phyloP scores from a whole-genome alignment of 2,113 vertebrate genomes.

The Phocoena phocoena region DNA sequence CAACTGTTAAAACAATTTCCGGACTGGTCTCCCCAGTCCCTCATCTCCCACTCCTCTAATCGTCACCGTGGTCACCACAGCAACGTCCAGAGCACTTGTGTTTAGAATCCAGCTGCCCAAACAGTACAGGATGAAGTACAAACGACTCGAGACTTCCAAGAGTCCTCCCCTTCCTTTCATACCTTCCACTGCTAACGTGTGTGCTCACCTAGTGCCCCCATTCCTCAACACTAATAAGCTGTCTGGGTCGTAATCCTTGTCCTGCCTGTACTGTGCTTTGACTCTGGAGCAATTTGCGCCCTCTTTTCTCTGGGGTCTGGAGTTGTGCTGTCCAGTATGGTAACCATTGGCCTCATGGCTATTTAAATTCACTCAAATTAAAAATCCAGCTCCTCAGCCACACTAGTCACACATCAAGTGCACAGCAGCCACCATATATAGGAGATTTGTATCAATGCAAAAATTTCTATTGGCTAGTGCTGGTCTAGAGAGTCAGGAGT shows the following conservation, averaged over 20 bases:
- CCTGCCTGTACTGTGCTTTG: no score
- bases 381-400: not conserved
- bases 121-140: not conserved
- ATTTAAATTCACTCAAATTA: not conserved
- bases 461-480: fast-evolving
- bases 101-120: not conserved
- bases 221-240: not conserved
- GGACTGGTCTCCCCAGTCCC: not conserved
- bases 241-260: not conserved
- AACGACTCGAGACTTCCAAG: not conserved
- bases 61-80: not conserved
- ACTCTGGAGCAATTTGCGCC: not conserved
- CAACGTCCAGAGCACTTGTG: no score
- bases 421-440: not conserved
- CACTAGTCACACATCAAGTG: not conserved
- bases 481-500: not conserved
- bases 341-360: not conserved
- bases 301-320: not conserved
- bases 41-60: not conserved
- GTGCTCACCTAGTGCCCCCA: fast-evolving
- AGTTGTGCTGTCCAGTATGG: not conserved
- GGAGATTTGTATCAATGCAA: not conserved
- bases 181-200: not conserved
- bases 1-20: not conserved
- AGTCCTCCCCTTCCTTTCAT: not conserved